Percentiles rank a stretch among this genome's conserved stretches.
Conservation (phyloP, 2,888 invertebrate genomes). For the Platycheirus rosarum region DNA sequence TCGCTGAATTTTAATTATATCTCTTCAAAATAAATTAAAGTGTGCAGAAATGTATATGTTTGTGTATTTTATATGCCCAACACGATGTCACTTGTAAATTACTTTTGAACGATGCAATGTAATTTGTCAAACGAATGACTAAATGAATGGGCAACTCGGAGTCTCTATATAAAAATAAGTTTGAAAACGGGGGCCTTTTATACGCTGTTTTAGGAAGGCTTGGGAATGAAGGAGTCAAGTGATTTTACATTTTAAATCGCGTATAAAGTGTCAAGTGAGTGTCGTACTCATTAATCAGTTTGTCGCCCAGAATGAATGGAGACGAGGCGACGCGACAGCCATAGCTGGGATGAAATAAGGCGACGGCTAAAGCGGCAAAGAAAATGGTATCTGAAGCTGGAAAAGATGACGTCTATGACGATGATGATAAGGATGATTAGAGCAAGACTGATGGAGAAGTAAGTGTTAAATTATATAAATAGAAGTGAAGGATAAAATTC, state of each 20-base stretch:
- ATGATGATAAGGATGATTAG: slow-evolving; percentile 39
- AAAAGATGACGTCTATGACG: slow-evolving; percentile 8
- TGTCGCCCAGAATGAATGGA: slow-evolving; percentile 49
- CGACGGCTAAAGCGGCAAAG: not conserved
- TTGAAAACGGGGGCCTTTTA: too few species aligned
- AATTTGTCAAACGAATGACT: slow-evolving; percentile 66
- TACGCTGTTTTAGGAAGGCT: too few species aligned
- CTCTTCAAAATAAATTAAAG: too few species aligned
- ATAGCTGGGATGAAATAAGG: not conserved
- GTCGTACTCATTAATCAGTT: slow-evolving; percentile 67
- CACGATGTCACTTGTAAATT: slow-evolving; percentile 63
- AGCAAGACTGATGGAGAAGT: slow-evolving; percentile 51
- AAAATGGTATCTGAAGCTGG: slow-evolving; percentile 8
- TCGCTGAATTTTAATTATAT: too few species aligned
- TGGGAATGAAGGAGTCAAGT: slow-evolving; percentile 28
- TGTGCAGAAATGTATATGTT: too few species aligned
- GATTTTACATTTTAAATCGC: slow-evolving; percentile 67
- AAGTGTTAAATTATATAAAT: slow-evolving; percentile 33
- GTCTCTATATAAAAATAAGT: slow-evolving; percentile 4
- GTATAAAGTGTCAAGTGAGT: slow-evolving; percentile 65
- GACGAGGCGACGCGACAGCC: slow-evolving; percentile 38
- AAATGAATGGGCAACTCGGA: slow-evolving; percentile 43
- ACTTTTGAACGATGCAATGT: slow-evolving; percentile 57
- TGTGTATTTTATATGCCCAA: not conserved
- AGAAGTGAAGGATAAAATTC: slow-evolving; percentile 29